Percentiles rank a stretch among this genome's conserved stretches.
Evolutionary conservation across 1,140 invertebrate genomes (phyloP).

Genomic region (Drosophila takahashii): DNA sequence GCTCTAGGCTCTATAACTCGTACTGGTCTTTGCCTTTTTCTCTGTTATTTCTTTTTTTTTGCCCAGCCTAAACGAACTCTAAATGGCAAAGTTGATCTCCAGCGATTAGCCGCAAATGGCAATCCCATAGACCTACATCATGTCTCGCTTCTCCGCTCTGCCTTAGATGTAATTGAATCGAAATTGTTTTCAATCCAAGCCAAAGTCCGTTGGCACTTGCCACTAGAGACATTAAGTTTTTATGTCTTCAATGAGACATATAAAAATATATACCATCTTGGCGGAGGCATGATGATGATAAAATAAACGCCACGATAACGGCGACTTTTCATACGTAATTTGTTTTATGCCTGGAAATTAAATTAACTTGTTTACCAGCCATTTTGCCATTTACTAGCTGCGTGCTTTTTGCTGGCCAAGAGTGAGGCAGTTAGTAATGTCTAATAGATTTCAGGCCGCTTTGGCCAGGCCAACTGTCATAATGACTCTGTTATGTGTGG

Average conservation of each 20-base stretch:
- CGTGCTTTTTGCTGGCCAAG: constrained; percentile 38
- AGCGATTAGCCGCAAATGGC: constrained; percentile 67
- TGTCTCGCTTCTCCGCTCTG: constrained; percentile 23
- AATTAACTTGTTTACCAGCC: constrained; percentile 76
- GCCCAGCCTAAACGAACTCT: constrained; percentile 53
- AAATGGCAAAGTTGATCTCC: constrained; percentile 72
- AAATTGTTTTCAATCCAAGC: constrained; percentile 59
- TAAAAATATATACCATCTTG: not conserved
- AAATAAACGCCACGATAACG: constrained; percentile 75
- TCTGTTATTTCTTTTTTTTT: constrained; percentile 17
- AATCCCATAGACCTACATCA: constrained; percentile 68
- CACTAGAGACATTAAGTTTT: constrained; percentile 3
- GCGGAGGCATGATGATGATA: constrained; percentile 30
- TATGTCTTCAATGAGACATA: constrained; percentile 21
- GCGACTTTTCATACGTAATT: constrained; percentile 78
- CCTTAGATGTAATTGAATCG: constrained; percentile 64
- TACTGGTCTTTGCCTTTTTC: constrained; percentile 46
- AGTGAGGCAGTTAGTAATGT: constrained; percentile 36
- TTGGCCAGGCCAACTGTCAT: constrained; percentile 75
- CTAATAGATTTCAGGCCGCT: constrained; percentile 72
- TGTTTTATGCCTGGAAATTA: constrained; percentile 79
- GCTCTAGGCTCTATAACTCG: constrained; percentile 20
- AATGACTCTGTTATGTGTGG: constrained; percentile 72
- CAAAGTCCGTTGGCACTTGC: constrained; percentile 51
- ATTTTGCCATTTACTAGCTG: constrained; percentile 21